Percentiles rank a stretch among this genome's conserved stretches.
Conservation (phyloP, 1,140 invertebrate genomes). For the Phymorhynchus buccinoides region DNA sequence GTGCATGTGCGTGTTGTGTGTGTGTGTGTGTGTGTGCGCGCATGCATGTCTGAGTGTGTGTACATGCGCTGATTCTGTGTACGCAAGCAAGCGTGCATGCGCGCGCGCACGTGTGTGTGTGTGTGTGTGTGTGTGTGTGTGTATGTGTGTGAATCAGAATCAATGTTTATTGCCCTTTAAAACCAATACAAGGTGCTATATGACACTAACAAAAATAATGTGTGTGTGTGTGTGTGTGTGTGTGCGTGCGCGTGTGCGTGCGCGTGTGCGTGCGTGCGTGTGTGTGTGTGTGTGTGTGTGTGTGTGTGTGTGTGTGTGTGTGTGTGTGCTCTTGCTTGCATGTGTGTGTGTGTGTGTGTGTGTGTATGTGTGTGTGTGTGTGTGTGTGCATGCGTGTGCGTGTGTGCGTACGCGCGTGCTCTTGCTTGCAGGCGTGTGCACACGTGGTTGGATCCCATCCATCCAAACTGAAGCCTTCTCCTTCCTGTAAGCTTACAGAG, state of each 20-base stretch:
- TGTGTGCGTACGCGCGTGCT: neutral
- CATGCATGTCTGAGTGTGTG: no score
- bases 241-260: neutral
- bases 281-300: neutral
- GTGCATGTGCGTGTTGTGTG: neutral
- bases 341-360: no score
- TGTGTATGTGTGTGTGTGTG: neutral
- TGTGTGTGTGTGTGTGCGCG: neutral
- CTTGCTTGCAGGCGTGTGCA: no score
- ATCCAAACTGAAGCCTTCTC: no score
- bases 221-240: neutral
- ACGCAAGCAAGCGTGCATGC: neutral
- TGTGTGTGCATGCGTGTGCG: no score
- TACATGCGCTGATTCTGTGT: slow-evolving; percentile 20
- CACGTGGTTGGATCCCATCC: no score
- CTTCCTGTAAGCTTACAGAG: no score
- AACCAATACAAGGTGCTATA: no score
- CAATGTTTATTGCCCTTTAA: no score
- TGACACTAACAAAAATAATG: no score
- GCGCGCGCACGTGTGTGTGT: slow-evolving; percentile 17
- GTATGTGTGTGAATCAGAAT: neutral
- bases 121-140: slow-evolving; percentile 5
- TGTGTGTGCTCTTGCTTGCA: no score
- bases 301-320: no score
- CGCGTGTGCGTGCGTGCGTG: neutral